A percentile compares a stretch with the other conserved stretches of the same genome.
These are phyloP conservation scores for Chunga burmeisteri DNA, from an alignment of 2,113 vertebrate species.

Conservation along the genomic window DNA sequence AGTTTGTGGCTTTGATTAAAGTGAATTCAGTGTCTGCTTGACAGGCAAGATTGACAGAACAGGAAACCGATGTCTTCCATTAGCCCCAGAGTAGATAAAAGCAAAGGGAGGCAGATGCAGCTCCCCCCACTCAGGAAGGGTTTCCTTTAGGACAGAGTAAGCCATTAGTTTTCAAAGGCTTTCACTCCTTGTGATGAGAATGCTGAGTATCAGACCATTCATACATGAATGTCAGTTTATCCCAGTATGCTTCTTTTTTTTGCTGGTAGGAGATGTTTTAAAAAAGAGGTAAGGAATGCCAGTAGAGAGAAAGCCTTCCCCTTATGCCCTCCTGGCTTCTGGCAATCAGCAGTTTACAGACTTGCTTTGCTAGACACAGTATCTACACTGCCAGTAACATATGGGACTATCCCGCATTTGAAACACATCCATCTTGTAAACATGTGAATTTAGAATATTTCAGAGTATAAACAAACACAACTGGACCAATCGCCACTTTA, in stretches of 20 bases:
- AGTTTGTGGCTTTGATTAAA: constrained; percentile 34
- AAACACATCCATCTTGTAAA: not conserved
- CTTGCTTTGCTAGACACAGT: not conserved
- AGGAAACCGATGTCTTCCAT: constrained; percentile 25
- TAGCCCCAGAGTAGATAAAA: constrained; percentile 27
- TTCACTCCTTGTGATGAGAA: not conserved
- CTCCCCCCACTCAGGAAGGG: not conserved
- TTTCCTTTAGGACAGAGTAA: constrained; percentile 3
- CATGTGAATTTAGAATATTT: not conserved
- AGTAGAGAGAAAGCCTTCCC: not conserved
- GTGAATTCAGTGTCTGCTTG: not conserved
- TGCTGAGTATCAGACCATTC: not conserved
- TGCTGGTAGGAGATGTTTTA: not conserved
- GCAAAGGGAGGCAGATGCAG: not conserved
- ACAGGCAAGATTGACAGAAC: constrained; percentile 35
- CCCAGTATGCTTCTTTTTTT: not conserved
- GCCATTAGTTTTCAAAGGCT: constrained; percentile 24
- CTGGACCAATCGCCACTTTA: not conserved
- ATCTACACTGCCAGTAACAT: not conserved
- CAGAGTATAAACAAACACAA: not conserved
- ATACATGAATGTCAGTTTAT: not conserved
- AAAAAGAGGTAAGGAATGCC: not conserved
- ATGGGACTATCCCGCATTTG: not conserved
- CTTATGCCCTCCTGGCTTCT: not conserved
- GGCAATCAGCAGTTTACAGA: not conserved